phyloP scores from a whole-genome alignment of 2,888 invertebrate genomes.

The Notodonta ziczac region DNA sequence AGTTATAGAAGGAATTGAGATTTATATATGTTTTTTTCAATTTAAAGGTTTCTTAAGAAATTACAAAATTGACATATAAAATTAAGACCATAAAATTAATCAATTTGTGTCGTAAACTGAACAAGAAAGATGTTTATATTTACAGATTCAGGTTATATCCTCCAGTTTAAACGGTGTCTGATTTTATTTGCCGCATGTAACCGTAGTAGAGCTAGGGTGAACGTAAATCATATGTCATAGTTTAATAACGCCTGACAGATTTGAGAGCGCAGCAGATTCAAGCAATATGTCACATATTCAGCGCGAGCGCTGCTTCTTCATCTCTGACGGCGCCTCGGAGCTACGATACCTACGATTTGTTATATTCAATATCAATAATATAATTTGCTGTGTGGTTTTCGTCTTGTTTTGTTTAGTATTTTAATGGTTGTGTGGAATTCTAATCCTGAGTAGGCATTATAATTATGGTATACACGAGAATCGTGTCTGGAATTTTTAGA shows the following conservation, averaged over 20 bases:
- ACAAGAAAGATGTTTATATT: too few relatives aligned
- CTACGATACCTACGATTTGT: conserved; percentile 22
- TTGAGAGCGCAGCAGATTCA: conserved; percentile 72
- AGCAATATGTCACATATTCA: conserved; percentile 68
- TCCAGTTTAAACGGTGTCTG: background rate
- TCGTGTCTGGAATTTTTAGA: too few relatives aligned
- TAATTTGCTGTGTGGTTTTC: background rate
- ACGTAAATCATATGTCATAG: conserved; percentile 66
- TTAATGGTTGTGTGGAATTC: too few relatives aligned
- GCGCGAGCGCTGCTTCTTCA: conserved; percentile 45
- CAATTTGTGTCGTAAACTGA: too few relatives aligned
- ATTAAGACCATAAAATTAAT: too few relatives aligned
- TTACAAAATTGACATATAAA: too few relatives aligned
- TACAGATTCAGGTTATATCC: background rate
- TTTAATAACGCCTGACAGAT: conserved; percentile 74
- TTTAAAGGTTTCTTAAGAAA: too few relatives aligned
- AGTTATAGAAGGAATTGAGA: background rate
- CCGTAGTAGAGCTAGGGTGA: conserved; percentile 30
- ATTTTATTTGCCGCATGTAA: background rate
- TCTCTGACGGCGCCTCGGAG: conserved; percentile 38
- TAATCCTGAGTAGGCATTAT: too few relatives aligned
- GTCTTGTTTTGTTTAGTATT: background rate
- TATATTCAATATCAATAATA: background rate
- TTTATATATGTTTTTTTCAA: too few relatives aligned
- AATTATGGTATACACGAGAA: too few relatives aligned